Base-by-base conservation (phyloP, 2,113 vertebrate genomes). In the Neotoma lepida region DNA sequence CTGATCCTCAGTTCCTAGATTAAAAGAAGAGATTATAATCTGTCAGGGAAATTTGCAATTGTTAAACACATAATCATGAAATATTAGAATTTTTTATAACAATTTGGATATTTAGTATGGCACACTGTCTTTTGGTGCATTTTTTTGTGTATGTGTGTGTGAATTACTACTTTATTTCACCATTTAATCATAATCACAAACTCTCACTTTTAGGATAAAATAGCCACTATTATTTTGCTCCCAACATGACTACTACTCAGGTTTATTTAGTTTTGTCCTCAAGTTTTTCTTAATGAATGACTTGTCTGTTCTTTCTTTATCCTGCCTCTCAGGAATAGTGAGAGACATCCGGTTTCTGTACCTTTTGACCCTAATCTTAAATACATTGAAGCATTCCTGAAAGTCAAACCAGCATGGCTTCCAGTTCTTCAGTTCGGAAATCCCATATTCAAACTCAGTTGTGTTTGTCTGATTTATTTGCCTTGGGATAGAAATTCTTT, bases 221-320 rank as follows among this genome's bases (percentile, higher is more conserved):
- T 58, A 93, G n/a, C 58, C 13, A 88, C 13, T 28, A 41, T 61
- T 82, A 41, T 82, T 82, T 91, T 71, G 95, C 93, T 91, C 4
- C 2, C 30, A 64, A 1, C 73, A 80, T 20, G 90, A 56, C 80
- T 95, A 0, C 2, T 94, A 44, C 92, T 4, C 56, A 33, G 49
- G 81, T 93, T 98, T 97, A 97, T 26, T 96, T 96, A 49, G 95
- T 39, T n/a, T 97, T 94, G 84, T 87, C 94, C 28, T 90, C 96
- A 73, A 26, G 64, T 92, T 82, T 96, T 44, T 46, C 28, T 49
- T 97, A 63, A 63, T 92, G 86, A 97, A 97, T 64, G 58, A 87
- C 24, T 95, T 97, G 88, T 76, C 97, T 96, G 17, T 95, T 94
- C 80, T 93, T 46, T 86, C 73, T 28, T 94, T 94, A 92, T 95